phyloP scores from a whole-genome alignment of 2,797 vertebrate species.

The Enteromius treurensis region DNA sequence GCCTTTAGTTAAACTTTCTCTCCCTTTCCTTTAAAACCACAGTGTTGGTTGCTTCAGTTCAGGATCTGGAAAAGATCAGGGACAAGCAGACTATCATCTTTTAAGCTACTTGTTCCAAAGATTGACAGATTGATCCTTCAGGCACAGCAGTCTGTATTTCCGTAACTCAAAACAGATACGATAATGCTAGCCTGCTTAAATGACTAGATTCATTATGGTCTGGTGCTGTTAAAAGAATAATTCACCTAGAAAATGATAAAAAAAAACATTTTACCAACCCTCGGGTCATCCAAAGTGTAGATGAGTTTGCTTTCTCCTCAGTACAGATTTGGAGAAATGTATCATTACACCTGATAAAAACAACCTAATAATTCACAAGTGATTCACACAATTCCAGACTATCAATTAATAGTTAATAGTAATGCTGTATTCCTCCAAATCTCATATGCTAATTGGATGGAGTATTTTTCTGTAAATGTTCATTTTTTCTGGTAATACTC shows the following conservation, averaged over 20 bases:
- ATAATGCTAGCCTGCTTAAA: slow-evolving; percentile 32
- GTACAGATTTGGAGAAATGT: background rate
- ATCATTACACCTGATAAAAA: background rate
- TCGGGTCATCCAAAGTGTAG: background rate
- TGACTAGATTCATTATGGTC: background rate
- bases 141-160: slow-evolving; percentile 15
- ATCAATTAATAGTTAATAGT: background rate
- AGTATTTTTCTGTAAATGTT: background rate
- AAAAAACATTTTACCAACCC: background rate
- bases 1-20: slow-evolving; percentile 23
- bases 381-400: background rate
- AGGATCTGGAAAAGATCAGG: slow-evolving; percentile 28
- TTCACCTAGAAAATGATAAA: background rate
- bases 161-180: slow-evolving; percentile 6
- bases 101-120: slow-evolving; percentile 30
- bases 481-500: background rate
- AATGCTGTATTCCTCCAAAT: background rate
- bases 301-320: background rate
- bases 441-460: background rate
- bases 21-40: background rate
- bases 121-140: slow-evolving; percentile 18
- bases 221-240: background rate
- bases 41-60: background rate
- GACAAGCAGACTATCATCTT: slow-evolving; percentile 29
- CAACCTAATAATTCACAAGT: background rate